Evolutionary conservation across 2,888 invertebrate species (phyloP), one percentile per base, ranked within the genome.

Genomic region (Tetropium fuscum): DNA sequence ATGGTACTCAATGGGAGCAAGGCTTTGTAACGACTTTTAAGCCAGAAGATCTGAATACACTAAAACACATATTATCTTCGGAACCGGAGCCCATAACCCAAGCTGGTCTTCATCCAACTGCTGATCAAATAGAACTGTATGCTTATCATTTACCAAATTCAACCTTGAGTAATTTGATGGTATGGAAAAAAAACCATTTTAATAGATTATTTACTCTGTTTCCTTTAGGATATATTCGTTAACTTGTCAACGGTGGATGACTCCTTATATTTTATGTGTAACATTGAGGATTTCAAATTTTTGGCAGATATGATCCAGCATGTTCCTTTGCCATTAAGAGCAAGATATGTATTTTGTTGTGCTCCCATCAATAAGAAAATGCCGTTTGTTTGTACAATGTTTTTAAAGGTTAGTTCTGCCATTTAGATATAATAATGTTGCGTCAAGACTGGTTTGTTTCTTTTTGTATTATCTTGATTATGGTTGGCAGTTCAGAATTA

Each of bases 301-400:
- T 84, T 99, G 10, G 98, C 99, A 1, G 94, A 97, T 80, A 94
- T 97, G 91, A 96, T 98, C 70, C 95, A 99, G 74, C 97, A 98
- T 81, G 93, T 99, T 34, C 92, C 94, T 3, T 80, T 97, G 38
- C 91, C 97, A 5, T 81, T 98, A 36, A 87, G 94, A 49, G 93
- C 93, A 0, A 87, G 98, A 53, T 99, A 98, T 80, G 91, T 96
- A 1, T 98, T 99, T 82, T 99, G 99, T 76, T 97, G 97, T 82
- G 94, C 98, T 2, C 99, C 99, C 0, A 94, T 99, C 65, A 96
- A 97, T 78, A 90, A 90, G 71, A 95, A 95, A 79, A 88, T 94
- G 84, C 93, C 96, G 0, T 95, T 97, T 80, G 94, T 96, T 2
- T 95, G 96, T 76, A 92, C 95, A 6, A 94, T 96, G 88, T 98